phyloP scores from a whole-genome alignment of 2,888 invertebrate genomes.

The Fragum sueziense region DNA sequence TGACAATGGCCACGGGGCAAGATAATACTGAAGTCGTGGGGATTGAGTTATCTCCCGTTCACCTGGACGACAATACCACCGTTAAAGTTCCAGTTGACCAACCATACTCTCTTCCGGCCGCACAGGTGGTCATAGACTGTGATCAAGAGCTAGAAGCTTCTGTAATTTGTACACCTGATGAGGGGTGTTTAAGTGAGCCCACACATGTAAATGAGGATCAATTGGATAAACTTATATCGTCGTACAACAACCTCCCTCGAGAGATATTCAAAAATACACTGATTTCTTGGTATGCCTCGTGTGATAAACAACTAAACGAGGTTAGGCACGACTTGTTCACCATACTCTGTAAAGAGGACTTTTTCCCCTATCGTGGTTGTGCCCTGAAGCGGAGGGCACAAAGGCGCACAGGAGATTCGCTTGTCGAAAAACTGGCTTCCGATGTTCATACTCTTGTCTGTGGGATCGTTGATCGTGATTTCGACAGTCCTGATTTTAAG shows the following conservation, averaged over 20 bases:
- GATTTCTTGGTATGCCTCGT: not conserved
- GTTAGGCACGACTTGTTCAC: not conserved
- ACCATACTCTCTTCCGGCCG: not conserved
- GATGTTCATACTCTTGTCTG: constrained; percentile 1
- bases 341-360: not conserved
- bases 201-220: not conserved
- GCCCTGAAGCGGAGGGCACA: not conserved
- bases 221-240: not conserved
- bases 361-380: not conserved
- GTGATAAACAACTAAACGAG: constrained; percentile 4
- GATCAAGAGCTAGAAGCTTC: not conserved
- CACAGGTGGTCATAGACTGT: not conserved
- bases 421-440: not conserved
- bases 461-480: not conserved
- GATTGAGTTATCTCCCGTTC: constrained; percentile 2
- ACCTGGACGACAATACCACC: not conserved
- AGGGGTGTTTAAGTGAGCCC: not conserved
- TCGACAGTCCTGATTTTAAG: not conserved
- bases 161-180: not conserved
- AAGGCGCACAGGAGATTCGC: not conserved
- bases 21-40: too few species aligned
- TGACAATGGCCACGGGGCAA: too few species aligned
- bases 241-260: not conserved
- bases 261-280: not conserved
- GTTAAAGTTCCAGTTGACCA: not conserved